Base-by-base conservation (phyloP, 1,140 invertebrate species). In the Dendrolimus punctatus region DNA sequence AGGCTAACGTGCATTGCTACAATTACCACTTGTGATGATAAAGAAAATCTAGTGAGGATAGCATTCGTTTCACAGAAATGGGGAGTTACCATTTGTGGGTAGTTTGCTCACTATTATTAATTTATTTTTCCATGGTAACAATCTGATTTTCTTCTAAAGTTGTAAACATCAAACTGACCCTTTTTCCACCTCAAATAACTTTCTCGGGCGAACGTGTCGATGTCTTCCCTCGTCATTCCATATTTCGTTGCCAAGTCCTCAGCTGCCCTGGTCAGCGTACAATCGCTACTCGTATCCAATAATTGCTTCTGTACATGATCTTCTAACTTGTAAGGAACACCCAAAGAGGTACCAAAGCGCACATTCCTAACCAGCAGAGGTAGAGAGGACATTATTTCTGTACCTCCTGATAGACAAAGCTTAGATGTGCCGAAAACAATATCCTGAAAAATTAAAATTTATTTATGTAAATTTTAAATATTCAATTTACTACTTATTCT, bases 201-300 rank as follows among this genome's bases (percentile, higher is more conserved):
- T 55, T 71, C 39, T 0, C 97, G 72, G 5, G 97, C 92, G 89
- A 94, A 99, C 49, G 93, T 85, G 79, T 99, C 98, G 50, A 93
- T 94, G 60, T 98, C 94, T 60, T 95, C 90, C 56, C 95, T 89
- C 0, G 91, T 92, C 10, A 99, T 89, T 55, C 92, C 92, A 77
- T 95, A 97, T 71, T 97, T 93, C 48, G 92, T 93, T 1, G 96
- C 98, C 48, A 99, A 87, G 77, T 98, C 98, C 87, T 99, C 98
- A 6, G 97, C 98, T 37, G 98, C 98, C 46, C 96, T 76, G 6
- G 94, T 96, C 96, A 99, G 97, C 0, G 96, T 94, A 10, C 96
- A 87, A 71, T 96, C 95, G 73, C 93, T 95, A 64, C 97, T 92
- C 4, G 90, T 90, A 77, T 99, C 98, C 2, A 92, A 92, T 4